Conservation (phyloP, 2,888 invertebrate species). For the Agrilus biguttatus region DNA sequence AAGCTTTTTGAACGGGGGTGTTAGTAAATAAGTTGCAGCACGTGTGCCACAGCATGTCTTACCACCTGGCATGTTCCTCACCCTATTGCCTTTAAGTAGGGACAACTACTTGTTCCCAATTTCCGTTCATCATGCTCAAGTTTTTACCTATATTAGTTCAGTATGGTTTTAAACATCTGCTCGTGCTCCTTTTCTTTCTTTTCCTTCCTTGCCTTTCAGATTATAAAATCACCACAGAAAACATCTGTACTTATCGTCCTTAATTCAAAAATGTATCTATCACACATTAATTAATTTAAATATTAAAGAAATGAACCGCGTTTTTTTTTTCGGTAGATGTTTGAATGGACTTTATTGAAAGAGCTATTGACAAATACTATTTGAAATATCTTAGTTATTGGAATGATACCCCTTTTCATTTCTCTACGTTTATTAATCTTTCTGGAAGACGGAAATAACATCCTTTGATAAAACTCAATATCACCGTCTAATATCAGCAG, state of each 20-base stretch:
- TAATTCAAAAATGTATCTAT: not conserved
- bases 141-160: constrained; percentile 4
- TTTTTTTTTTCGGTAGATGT: too few relatives aligned
- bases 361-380: too few relatives aligned
- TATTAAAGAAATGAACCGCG: not conserved
- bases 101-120: constrained; percentile 12
- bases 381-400: too few relatives aligned
- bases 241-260: not conserved
- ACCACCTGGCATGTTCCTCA: constrained; percentile 12
- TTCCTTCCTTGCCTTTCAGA: constrained; percentile 5
- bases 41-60: not conserved
- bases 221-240: not conserved
- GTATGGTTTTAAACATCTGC: constrained; percentile 4
- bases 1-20: too few relatives aligned
- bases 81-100: too few relatives aligned
- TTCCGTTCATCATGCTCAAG: constrained; percentile 10
- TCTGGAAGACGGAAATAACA: too few relatives aligned
- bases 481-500: too few relatives aligned
- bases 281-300: not conserved
- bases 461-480: too few relatives aligned
- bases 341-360: too few relatives aligned
- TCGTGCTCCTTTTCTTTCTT: constrained; percentile 1
- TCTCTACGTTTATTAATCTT: too few relatives aligned
- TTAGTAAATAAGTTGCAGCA: too few relatives aligned
- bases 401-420: too few relatives aligned